Base-by-base conservation (phyloP, 2,797 vertebrate genomes). In the Australoheros facetus region DNA sequence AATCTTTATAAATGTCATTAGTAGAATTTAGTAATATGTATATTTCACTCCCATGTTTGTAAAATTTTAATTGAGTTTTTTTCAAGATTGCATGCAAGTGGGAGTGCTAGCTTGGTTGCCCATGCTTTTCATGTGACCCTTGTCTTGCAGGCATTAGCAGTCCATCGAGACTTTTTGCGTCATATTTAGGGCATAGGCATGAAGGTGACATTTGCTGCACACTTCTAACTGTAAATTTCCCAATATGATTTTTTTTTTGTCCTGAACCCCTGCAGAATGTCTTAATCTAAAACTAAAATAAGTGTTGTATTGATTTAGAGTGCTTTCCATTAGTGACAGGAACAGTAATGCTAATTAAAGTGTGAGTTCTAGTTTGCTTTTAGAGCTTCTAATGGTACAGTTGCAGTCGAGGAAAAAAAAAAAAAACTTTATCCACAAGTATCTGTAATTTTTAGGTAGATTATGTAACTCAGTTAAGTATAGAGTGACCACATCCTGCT, bases 391-490 rank as follows among this genome's bases (percentile, higher is more conserved):
- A 69, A 48, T 3, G 11, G 37, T 54, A 45, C 17, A 26, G 4
- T 26, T 37, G n/a, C 23, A 17, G n/a, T 64, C 4, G 9, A 70
- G 48, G 57, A 42, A 64, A 7, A 71, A 70, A 59, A 26, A 26
- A 60, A 62, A 4, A 75, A 60, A 42, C 13, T 81, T 60, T 21
- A 11, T 42, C 5, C 26, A 48, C 37, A 55, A 26, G 2, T 55
- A 21, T 71, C 42, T 82, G 13, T 34, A 30, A 34, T 2, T 73
- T 70, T 59, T 32, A 26, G 19, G 2, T 32, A n/a, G 32, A 60
- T 84, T 56, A 75, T 64, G 54, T 87, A 84, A 81, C 62, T 56
- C 51, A 76, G 53, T 64, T 34, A n/a, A 70, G 60, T 51, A 45
- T 9, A 23, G 30, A 37, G 19, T 19, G 34, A 53, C 58, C 51